Percentiles rank a stretch among this genome's conserved stretches.
phyloP scores from a whole-genome alignment of 53 echinoderm and acorn worm species.

The Holothuria scabra region DNA sequence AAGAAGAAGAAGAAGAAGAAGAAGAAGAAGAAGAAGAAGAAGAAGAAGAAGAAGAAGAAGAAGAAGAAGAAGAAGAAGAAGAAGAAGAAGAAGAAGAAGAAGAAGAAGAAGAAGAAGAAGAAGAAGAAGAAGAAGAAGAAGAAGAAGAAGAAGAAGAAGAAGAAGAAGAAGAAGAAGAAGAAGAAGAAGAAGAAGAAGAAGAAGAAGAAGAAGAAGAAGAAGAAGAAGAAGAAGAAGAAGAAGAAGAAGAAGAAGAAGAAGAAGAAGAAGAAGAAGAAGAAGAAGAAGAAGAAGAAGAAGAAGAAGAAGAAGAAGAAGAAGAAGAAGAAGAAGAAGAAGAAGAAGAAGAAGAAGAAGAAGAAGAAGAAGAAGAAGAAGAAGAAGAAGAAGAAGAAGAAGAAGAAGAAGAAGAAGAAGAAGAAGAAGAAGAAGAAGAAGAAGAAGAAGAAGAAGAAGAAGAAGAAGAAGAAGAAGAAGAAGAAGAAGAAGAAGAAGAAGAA shows the following conservation, averaged over 20 bases:
- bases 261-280: constrained; percentile 40
- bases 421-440: constrained; percentile 13
- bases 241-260: constrained; percentile 40
- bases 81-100: constrained; percentile 39
- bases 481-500: constrained; percentile 21
- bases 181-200: constrained; percentile 40
- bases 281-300: constrained; percentile 42
- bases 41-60: constrained; percentile 41
- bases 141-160: constrained; percentile 40
- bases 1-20: constrained; percentile 40
- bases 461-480: constrained; percentile 35
- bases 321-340: constrained; percentile 5
- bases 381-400: constrained; percentile 1
- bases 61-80: constrained; percentile 39
- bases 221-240: constrained; percentile 42
- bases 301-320: constrained; percentile 37
- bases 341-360: background rate
- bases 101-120: constrained; percentile 36
- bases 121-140: constrained; percentile 32
- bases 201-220: constrained; percentile 40
- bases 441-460: constrained; percentile 39
- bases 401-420: background rate
- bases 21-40: constrained; percentile 40
- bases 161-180: constrained; percentile 42
- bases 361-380: constrained; percentile 1